These are phyloP conservation scores for Myiotriccus ornatus DNA, from an alignment of 2,797 vertebrate species.

Conservation along the genomic window DNA sequence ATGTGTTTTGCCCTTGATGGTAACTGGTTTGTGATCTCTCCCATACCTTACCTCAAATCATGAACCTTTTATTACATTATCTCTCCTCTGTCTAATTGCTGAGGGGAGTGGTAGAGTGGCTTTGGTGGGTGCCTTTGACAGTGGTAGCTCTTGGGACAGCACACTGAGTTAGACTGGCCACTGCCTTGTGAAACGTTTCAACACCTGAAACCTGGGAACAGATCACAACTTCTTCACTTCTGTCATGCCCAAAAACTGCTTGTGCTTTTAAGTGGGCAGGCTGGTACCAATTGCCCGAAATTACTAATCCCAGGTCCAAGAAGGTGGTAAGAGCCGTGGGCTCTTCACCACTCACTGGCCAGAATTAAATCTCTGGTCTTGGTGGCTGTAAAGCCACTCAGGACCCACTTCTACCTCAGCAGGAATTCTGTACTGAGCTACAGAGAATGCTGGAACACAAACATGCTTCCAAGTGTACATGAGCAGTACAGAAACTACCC, in stretches of 20 bases:
- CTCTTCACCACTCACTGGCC: not conserved
- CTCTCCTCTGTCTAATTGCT: not conserved
- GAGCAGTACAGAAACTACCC: not conserved
- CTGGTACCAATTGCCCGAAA: not conserved
- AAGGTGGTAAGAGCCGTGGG: not conserved
- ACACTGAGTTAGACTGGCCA: not conserved
- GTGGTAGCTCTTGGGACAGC: not conserved
- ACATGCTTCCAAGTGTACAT: not conserved
- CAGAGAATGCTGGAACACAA: not conserved
- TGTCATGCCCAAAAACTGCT: not conserved
- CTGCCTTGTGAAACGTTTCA: not conserved
- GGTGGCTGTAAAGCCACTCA: not conserved
- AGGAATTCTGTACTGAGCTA: not conserved
- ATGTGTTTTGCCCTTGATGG: not conserved
- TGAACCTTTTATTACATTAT: not conserved
- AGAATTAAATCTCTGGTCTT: not conserved
- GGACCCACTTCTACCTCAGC: not conserved
- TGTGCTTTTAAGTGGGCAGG: fast-evolving
- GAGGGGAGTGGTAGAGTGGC: not conserved
- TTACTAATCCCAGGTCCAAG: not conserved
- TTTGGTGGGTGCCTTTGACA: not conserved
- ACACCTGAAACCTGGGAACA: not conserved
- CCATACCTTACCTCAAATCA: not conserved
- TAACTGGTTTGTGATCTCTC: not conserved
- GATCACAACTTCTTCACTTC: not conserved